Evolutionary conservation across 1,140 invertebrate species (phyloP), one percentile per base, ranked within the genome.

Genomic region (Eurosta solidaginis): DNA sequence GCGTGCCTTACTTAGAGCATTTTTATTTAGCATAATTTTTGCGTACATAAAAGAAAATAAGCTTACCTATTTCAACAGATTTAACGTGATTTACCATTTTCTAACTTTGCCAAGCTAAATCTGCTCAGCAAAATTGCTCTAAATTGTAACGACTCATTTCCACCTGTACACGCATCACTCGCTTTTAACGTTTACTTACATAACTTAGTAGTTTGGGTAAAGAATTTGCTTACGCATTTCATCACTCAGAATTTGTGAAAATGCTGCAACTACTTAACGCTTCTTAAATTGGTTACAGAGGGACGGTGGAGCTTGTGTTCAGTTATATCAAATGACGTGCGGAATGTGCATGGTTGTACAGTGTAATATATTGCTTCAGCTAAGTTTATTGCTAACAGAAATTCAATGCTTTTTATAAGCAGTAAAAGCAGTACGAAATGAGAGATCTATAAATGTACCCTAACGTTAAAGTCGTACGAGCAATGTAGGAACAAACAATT

Each of bases 261-360:
- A 68, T 68, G 36, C 59, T 27, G 33, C 59, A 68, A 68, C 59
- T 68, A 68, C 59, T 68, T 68, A 68, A 68, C 59, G 59, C 59
- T 68, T 40, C 59, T 68, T 22, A 68, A 40, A 40, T 40, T 40
- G 29, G 29, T 25, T 29, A n/a, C 10, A 12, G 0, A 59, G 29
- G 7, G n/a, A 7, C 12, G 3, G 5, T 40, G 36, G 36, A 22
- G 5, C n/a, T 5, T 25, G 17, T 17, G 42, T n/a, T n/a, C n/a
- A n/a, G n/a, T n/a, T n/a, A n/a, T n/a, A 27, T 3, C 54, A 20
- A 40, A 33, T n/a, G 29, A 33, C 10, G 59, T 42, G 33, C 40
- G 12, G 59, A 4, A 22, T 1, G n/a, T 14, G 17, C n/a, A n/a
- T n/a, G 49, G 49, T 33, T 0, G 29, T 17, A 63, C 20, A 17